phyloP scores from a whole-genome alignment of 2,888 invertebrate species.

The Peribatodes rhomboidaria region DNA sequence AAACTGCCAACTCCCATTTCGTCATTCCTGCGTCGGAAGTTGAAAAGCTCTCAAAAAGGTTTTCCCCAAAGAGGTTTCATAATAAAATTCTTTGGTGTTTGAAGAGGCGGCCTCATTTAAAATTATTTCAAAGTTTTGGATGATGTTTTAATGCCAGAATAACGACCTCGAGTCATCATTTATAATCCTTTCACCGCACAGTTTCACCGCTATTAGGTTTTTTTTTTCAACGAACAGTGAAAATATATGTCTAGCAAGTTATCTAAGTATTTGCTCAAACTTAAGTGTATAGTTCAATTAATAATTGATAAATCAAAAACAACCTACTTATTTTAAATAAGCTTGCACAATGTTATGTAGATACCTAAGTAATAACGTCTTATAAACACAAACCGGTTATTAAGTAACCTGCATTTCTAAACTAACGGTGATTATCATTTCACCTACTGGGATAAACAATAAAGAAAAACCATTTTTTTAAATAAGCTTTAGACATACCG shows the following conservation, averaged over 20 bases:
- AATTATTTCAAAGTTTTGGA: slow-evolving; percentile 56
- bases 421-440: too few relatives aligned
- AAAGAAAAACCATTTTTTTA: too few relatives aligned
- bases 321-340: too few relatives aligned
- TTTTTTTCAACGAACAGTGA: background rate
- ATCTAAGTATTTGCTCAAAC: too few relatives aligned
- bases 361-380: too few relatives aligned
- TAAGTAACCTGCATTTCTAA: too few relatives aligned
- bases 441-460: too few relatives aligned
- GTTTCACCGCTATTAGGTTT: slow-evolving; percentile 28
- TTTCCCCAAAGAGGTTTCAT: slow-evolving; percentile 58
- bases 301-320: too few relatives aligned
- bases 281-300: too few relatives aligned
- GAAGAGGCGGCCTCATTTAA: slow-evolving; percentile 56
- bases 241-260: too few relatives aligned
- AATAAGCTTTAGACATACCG: background rate
- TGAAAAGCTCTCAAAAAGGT: slow-evolving; percentile 56
- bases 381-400: too few relatives aligned
- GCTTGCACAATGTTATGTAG: too few relatives aligned
- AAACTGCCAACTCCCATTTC: slow-evolving; percentile 56
- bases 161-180: slow-evolving; percentile 41
- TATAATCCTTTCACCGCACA: slow-evolving; percentile 48
- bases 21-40: slow-evolving; percentile 55
- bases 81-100: slow-evolving; percentile 61
- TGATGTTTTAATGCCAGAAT: slow-evolving; percentile 53